These are phyloP conservation scores for Scolanthus callimorphus DNA, from an alignment of 92 coral and sea anemone species.

Conservation along the genomic window DNA sequence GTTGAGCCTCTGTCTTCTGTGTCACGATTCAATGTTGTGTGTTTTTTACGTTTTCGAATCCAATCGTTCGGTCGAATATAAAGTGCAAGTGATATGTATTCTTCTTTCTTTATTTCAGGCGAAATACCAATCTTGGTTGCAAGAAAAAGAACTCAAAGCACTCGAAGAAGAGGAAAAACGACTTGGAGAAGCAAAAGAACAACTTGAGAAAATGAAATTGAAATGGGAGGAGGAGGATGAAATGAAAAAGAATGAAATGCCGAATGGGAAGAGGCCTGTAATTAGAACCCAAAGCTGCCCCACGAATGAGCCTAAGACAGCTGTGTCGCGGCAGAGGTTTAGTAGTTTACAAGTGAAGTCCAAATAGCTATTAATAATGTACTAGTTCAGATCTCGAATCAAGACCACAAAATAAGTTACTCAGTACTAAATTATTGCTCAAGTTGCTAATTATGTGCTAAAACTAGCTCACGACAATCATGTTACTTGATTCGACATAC, in stretches of 20 bases:
- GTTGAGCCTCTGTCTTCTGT: too few species aligned
- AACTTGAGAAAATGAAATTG: conserved; percentile 66
- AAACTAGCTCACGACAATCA: too few species aligned
- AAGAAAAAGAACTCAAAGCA: conserved; percentile 79
- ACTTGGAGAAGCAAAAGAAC: conserved; percentile 59
- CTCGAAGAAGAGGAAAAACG: conserved; percentile 71
- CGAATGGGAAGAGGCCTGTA: conserved; percentile 24
- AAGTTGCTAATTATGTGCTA: too few species aligned
- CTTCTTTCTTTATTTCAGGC: conserved; percentile 6
- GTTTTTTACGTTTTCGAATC: too few species aligned
- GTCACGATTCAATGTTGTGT: too few species aligned
- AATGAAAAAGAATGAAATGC: conserved; percentile 38
- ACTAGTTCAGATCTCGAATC: too few species aligned
- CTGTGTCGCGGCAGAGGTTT: conserved; percentile 33
- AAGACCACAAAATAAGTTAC: too few species aligned
- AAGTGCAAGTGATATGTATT: too few species aligned
- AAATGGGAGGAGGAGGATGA: conserved; percentile 90
- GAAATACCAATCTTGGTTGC: conserved; percentile 89
- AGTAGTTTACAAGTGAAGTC: conserved; percentile 45
- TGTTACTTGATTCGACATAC: too few species aligned
- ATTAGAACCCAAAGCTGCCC: conserved; percentile 63
- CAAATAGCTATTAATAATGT: too few species aligned
- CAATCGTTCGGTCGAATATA: too few species aligned
- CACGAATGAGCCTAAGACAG: conserved; percentile 2
- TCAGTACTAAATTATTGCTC: too few species aligned